Conservation (phyloP, 1,140 invertebrate species). For the Aporrectodea caliginosa region DNA sequence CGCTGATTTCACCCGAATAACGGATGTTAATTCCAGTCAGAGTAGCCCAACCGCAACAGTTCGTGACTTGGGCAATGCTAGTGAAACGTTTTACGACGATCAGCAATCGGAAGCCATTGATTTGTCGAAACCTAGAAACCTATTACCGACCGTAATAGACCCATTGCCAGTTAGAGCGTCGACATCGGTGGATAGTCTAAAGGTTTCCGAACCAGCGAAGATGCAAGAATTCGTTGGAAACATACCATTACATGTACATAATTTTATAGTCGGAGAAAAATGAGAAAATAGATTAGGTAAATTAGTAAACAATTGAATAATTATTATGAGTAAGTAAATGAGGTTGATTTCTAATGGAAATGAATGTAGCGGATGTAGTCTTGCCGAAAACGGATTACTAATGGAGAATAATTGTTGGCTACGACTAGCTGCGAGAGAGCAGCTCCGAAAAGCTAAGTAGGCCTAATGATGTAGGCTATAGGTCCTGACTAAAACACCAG, state of each 20-base stretch:
- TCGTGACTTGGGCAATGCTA: no score
- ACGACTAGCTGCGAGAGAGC: not conserved
- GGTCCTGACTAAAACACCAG: no score
- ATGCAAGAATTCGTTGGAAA: not conserved
- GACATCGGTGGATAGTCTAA: not conserved
- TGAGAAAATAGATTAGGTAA: no score
- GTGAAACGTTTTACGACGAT: not conserved
- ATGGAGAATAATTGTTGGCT: not conserved
- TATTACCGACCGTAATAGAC: not conserved
- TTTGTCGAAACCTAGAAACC: not conserved
- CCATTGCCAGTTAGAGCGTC: not conserved
- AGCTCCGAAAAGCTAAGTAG: no score
- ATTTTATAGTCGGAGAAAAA: not conserved
- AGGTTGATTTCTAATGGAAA: not conserved
- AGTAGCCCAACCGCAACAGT: no score
- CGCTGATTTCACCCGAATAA: not conserved
- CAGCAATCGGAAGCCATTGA: not conserved
- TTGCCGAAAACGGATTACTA: no score
- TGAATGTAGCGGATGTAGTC: no score
- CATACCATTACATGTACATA: not conserved
- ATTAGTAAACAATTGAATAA: no score
- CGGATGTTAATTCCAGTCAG: not conserved
- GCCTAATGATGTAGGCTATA: no score
- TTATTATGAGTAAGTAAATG: not conserved
- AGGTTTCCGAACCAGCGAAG: not conserved